Conservation (phyloP, 1,140 invertebrate genomes). For the Stegodyphus dumicola region DNA sequence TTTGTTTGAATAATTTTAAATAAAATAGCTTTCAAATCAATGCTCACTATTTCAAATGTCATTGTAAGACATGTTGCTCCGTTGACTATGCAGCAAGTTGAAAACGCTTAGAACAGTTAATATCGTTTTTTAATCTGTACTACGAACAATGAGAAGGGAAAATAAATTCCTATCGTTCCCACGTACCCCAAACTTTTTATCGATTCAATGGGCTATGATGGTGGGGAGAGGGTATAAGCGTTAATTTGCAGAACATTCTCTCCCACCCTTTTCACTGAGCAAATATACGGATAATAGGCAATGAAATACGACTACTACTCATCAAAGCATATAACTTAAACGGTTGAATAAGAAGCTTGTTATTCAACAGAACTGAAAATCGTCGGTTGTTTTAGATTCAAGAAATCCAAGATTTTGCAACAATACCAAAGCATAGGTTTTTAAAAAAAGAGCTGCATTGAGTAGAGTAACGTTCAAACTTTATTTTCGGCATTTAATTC, state of each 20-base stretch:
- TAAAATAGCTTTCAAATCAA: no score
- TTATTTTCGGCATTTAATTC: no score
- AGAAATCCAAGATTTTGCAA: no score
- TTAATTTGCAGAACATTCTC: constrained; percentile 13
- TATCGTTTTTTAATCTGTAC: constrained; percentile 33
- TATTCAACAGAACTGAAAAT: no score
- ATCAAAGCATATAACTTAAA: neutral
- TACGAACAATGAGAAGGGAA: constrained; percentile 15
- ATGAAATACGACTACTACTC: constrained; percentile 11
- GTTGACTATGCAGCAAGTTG: neutral
- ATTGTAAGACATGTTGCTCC: no score
- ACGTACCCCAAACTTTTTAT: constrained; percentile 15
- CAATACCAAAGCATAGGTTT: no score
- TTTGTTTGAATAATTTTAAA: no score
- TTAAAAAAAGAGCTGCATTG: no score
- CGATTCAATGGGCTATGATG: constrained; percentile 8
- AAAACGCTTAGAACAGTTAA: constrained; percentile 8
- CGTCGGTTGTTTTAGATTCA: no score
- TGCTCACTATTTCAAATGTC: no score
- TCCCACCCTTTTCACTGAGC: constrained; percentile 14
- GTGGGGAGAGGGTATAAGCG: constrained; percentile 1
- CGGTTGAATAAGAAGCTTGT: neutral
- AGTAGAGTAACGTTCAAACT: no score
- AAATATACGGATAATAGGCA: constrained; percentile 34
- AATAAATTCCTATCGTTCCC: constrained; percentile 10